These are phyloP conservation scores for Belonocnema kinseyi DNA, from an alignment of 1,140 invertebrate genomes.

Conservation along the genomic window DNA sequence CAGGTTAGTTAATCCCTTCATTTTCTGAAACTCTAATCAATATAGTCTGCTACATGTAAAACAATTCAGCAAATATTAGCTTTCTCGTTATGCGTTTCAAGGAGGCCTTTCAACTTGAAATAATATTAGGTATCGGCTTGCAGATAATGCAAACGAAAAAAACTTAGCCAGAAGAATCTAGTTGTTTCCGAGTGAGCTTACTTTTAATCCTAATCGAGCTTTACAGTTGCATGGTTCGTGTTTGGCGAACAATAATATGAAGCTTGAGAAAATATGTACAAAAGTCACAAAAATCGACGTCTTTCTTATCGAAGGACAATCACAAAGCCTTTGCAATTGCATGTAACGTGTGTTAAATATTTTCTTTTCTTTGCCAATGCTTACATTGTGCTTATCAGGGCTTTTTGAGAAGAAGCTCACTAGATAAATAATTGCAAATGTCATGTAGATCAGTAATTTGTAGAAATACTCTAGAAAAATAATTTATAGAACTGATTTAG, in stretches of 20 bases:
- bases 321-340: background rate
- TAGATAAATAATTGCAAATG: background rate
- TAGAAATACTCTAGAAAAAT: background rate
- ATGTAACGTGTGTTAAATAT: background rate
- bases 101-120: background rate
- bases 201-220: background rate
- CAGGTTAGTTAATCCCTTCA: conserved; percentile 65
- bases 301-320: no score
- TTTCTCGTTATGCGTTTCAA: background rate
- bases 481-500: no score
- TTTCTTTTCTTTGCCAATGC: background rate
- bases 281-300: no score
- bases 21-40: no score
- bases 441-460: no score
- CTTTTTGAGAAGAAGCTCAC: background rate
- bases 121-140: background rate
- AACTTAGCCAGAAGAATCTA: background rate
- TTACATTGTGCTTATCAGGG: background rate
- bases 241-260: no score
- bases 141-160: no score
- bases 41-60: background rate
- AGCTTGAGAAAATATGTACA: no score
- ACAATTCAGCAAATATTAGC: background rate
- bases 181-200: background rate
- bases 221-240: background rate